Evolutionary conservation across 1,140 invertebrate species (phyloP), one percentile per base, ranked within the genome.

Genomic region (Drosophila sp.): DNA sequence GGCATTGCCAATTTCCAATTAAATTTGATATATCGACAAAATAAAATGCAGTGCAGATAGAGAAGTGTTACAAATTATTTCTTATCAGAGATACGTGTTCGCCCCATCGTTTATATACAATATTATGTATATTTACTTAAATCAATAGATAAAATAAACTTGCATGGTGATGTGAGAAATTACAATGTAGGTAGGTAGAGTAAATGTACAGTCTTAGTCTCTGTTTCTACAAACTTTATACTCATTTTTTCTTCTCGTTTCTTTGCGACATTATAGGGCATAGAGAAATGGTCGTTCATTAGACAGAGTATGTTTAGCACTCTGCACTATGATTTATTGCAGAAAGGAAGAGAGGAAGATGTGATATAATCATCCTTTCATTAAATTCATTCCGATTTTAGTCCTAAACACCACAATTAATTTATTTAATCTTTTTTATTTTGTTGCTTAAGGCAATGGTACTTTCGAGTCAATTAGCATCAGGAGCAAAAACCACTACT

Each of bases 211-310:
- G n/a, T n/a, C 38, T 54, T 2, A 32, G 17, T 33, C 17, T 38
- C 35, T 61, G 62, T 66, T 63, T 35, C 35, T 67, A 33, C 60
- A 63, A 82, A 71, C 55, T 75, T 66, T 79, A 75, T 64, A 65
- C 70, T 84, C 75, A 84, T 89, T 84, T 79, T 64, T 78, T 60
- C 66, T 50, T 71, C 56, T 63, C 66, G 47, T 66, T 69, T 27
- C 47, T 66, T 44, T 29, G 35, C n/a, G 23, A 17, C 44, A 29
- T 56, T 70, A 50, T 27, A 27, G 27, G 1, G 10, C 2, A 38
- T 35, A 35, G 32, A 33, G 33, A 35, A 8, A 35, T 35, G 35
- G 17, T 17, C 17, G 17, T 17, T 17, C 17, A 17, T 17, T 17
- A 17, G 17, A 17, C 17, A 17, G 17, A 17, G 17, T 17, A 17